Base-by-base conservation (phyloP, 1,140 invertebrate genomes). In the Acyrthosiphon pisum region DNA sequence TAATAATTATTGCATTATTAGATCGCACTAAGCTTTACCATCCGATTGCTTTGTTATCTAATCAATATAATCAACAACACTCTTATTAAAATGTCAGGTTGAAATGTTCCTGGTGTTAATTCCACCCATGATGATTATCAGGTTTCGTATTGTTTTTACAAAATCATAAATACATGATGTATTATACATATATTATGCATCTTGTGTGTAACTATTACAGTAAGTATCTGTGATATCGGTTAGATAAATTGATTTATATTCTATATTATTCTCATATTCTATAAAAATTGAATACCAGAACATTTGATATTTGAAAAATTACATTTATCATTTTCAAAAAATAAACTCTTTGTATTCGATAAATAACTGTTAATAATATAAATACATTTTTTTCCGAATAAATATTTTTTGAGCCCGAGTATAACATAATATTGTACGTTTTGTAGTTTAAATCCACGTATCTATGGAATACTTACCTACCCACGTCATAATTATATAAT, bases 1-100 rank as follows among this genome's bases (percentile, higher is more conserved):
- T 87, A 84, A 84, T 68, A 87, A 26, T 50, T 88, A 35, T 53
- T 50, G 46, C 86, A 22, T 35, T 76, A 76, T 76, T 50, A 86
- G 9, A 46, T 86, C 41, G 11, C 2, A 0, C 1, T 46, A 86
- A 86, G 30, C 86, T 41, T 46, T 35, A 86, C n/a, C n/a, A 50
- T 88, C 46, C 26, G 26, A 14, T 50, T 50, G 9, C 1, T 20
- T 46, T 35, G 46, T 88, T 88, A 18, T 8, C 4, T 50, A 50
- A 88, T 88, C 46, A 44, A 30, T 30, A 35, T 37, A 86, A 50
- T 88, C 46, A 50, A n/a, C 48, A 20, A 41, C 46, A 20, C 86
- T 4, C 30, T 44, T 46, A 76, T 76, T 76, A 76, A 14, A 86
- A 86, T 89, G 7, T 60, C n/a, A 30, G 37, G 53, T 60, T 37